phyloP scores from a whole-genome alignment of 2,797 vertebrate species.

The Nasua narica region DNA sequence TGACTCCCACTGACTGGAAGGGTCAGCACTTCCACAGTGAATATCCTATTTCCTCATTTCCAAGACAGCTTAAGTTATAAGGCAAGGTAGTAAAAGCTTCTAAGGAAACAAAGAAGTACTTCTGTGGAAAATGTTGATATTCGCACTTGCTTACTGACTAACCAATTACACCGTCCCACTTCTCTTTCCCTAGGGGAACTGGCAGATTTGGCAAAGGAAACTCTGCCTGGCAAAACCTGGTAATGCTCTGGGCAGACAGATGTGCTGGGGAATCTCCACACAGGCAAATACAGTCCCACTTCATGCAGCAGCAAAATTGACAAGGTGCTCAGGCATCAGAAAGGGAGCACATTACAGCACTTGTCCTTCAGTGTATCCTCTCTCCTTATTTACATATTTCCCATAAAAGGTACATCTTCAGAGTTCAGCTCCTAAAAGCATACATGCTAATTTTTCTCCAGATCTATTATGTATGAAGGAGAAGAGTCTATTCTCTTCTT shows the following conservation, averaged over 20 bases:
- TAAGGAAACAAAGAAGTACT: not conserved
- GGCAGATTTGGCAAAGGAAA: constrained; percentile 41
- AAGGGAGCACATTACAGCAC: constrained; percentile 53
- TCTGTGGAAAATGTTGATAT: not conserved
- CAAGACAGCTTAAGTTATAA: not conserved
- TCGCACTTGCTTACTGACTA: not conserved
- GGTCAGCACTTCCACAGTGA: not conserved
- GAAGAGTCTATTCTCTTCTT: constrained; percentile 76
- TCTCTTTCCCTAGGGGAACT: not conserved
- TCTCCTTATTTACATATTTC: constrained; percentile 77
- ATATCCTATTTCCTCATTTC: not conserved
- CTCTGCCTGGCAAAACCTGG: constrained; percentile 36
- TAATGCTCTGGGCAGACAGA: not conserved
- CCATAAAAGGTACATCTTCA: constrained; percentile 77
- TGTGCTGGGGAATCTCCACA: not conserved
- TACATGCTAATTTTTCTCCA: constrained; percentile 82
- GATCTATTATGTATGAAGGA: constrained; percentile 85
- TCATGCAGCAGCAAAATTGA: constrained; percentile 46
- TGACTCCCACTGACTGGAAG: not conserved
- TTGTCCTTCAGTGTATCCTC: constrained; percentile 79
- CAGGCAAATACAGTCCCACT: not conserved
- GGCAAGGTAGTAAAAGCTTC: not conserved
- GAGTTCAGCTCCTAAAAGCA: constrained; percentile 76
- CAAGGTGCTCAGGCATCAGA: constrained; percentile 61
- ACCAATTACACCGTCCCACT: fast-evolving